Evolutionary conservation across 2,888 invertebrate genomes (phyloP), one percentile per base, ranked within the genome.

Genomic region (Capitulum mitella): DNA sequence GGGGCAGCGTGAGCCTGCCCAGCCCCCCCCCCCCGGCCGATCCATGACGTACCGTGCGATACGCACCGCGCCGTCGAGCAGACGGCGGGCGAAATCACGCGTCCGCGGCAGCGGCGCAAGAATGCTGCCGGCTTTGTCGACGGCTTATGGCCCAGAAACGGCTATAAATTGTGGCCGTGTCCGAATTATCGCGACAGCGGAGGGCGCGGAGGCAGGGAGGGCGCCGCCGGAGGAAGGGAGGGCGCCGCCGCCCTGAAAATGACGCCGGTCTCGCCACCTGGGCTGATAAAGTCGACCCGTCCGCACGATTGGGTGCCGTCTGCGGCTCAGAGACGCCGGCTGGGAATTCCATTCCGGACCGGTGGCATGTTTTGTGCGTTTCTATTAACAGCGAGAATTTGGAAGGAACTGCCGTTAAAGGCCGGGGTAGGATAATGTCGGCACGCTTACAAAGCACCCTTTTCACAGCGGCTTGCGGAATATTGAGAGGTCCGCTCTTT

Each of bases 91-190:
- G n/a, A n/a, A n/a, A n/a, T n/a, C n/a, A n/a, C n/a, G n/a, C n/a
- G n/a, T n/a, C n/a, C n/a, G n/a, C n/a, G n/a, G n/a, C n/a, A n/a
- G 51, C 51, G 51, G 22, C 51, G 51, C 2, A 16, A 19, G 34
- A 64, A 34, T 64, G 64, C 16, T 3, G 34, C 64, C 64, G 12
- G 34, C 64, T 64, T 64, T 64, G 64, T 64, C 64, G 32, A 1
- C 64, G 64, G 34, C 64, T 64, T 64, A 64, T 64, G 64, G 34
- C 19, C 64, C 64, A 64, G 64, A 64, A 64, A 64, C 64, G 64
- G 34, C 19, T 5, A 64, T 64, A 64, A 64, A 64, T 64, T 19
- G 34, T 16, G 34, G 19, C 19, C 34, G 34, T 19, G 64, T 32
- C 64, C 34, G 34, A 32, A 64, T 64, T 64, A 64, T 64, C 64